Conservation (phyloP, 2,888 invertebrate genomes). For the Ectemnius continuus region DNA sequence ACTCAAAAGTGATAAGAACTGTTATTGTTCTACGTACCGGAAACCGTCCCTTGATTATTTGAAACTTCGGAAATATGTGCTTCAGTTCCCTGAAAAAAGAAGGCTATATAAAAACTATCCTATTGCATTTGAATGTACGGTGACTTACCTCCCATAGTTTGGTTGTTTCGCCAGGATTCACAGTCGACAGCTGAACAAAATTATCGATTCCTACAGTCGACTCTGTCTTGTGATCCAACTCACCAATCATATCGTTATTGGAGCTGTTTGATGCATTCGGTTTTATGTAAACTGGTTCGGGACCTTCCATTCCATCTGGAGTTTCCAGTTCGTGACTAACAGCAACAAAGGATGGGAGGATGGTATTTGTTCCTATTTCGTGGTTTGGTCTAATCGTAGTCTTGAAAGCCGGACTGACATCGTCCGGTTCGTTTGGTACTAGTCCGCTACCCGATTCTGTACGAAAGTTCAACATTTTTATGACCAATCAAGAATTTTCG, state of each 20-base stretch:
- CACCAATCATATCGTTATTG: slow-evolving; percentile 34
- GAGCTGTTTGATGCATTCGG: slow-evolving; percentile 36
- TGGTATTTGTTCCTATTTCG: too few species aligned
- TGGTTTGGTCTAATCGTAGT: slow-evolving; percentile 17
- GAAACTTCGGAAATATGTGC: background rate
- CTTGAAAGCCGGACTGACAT: slow-evolving; percentile 26
- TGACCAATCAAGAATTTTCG: too few species aligned
- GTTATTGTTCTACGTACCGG: slow-evolving; percentile 38
- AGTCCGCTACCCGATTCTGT: slow-evolving; percentile 60
- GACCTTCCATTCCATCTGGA: slow-evolving; percentile 73
- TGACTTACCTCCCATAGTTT: background rate
- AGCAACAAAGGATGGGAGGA: slow-evolving; percentile 64
- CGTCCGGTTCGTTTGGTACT: slow-evolving; percentile 41
- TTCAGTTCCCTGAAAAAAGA: too few species aligned
- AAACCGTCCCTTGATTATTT: slow-evolving; percentile 15
- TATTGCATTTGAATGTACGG: slow-evolving; percentile 12
- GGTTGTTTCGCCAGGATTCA: too few species aligned
- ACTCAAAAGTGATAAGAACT: too few species aligned
- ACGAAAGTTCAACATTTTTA: slow-evolving; percentile 37
- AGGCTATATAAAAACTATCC: too few species aligned
- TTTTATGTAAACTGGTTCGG: slow-evolving; percentile 69
- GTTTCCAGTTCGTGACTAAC: slow-evolving; percentile 71
- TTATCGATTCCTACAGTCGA: slow-evolving; percentile 13
- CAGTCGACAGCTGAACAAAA: too few species aligned
- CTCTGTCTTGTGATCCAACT: slow-evolving; percentile 30